These are phyloP conservation scores for Sebastes vulpes DNA, from an alignment of 2,797 vertebrate species.

Conservation along the genomic window DNA sequence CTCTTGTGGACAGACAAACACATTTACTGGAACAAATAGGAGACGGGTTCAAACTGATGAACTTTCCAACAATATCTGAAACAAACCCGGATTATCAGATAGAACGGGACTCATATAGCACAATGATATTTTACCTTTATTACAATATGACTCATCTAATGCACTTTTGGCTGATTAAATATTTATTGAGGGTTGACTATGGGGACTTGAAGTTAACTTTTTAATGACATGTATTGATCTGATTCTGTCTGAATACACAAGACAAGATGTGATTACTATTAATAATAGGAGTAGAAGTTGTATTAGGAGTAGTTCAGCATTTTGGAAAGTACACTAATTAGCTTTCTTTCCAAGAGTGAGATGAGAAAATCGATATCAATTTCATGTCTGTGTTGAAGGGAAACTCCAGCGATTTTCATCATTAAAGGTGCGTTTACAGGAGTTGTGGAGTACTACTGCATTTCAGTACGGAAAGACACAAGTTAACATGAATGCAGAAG, in stretches of 20 bases:
- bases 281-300: neutral
- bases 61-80: conserved; percentile 10
- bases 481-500: too few relatives aligned
- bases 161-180: neutral
- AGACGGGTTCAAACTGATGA: conserved; percentile 4
- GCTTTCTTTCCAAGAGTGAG: neutral
- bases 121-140: neutral
- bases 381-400: neutral
- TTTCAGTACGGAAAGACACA: neutral
- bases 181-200: neutral
- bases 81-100: neutral
- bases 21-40: conserved; percentile 42
- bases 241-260: neutral
- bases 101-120: too few relatives aligned
- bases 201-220: neutral
- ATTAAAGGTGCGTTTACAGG: neutral
- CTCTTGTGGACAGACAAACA: conserved; percentile 42
- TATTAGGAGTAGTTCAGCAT: neutral
- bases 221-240: neutral
- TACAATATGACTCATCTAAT: neutral
- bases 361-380: neutral
- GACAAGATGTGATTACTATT: neutral
- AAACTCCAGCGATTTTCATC: neutral
- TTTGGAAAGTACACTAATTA: neutral
- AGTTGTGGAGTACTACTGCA: neutral